A percentile compares a stretch with the other conserved stretches of the same genome.
Conservation (phyloP, 2,113 vertebrate species). For the Lycaon pictus region DNA sequence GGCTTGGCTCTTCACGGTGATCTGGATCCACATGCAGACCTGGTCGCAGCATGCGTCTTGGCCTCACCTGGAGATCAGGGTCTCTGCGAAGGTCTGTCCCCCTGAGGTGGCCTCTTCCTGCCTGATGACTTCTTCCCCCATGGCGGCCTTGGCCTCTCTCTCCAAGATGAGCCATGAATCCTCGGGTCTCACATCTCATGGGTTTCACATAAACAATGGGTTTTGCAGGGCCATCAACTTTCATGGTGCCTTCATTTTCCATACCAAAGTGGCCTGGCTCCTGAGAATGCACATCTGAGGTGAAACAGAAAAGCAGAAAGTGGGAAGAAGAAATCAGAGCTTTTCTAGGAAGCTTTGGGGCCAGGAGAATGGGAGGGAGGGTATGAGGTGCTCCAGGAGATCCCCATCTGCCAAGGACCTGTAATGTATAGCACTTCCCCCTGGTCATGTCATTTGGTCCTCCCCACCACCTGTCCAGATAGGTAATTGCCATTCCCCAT, state of each 20-base stretch:
- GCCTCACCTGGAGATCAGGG: fast-evolving
- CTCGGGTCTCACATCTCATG: fast-evolving
- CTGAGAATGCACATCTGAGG: not conserved
- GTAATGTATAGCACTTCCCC: not conserved
- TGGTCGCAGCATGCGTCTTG: not conserved
- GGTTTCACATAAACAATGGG: constrained; percentile 3
- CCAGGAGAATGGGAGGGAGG: too few relatives aligned
- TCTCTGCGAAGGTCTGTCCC: fast-evolving
- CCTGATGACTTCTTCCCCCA: not conserved
- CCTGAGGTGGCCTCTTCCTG: too few relatives aligned
- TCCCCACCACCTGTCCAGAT: too few relatives aligned
- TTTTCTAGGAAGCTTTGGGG: not conserved
- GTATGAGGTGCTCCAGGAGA: too few relatives aligned
- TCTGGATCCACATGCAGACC: fast-evolving
- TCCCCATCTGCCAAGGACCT: not conserved
- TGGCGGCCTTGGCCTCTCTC: not conserved
- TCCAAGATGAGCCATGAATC: too few relatives aligned
- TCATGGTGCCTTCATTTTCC: fast-evolving
- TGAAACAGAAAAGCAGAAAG: not conserved
- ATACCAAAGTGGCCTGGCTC: fast-evolving
- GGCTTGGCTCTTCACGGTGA: fast-evolving
- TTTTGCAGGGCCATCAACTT: not conserved
- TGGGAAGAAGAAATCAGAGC: not conserved
- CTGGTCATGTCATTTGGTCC: too few relatives aligned
- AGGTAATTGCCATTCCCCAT: too few relatives aligned